Conservation (phyloP, 2,113 vertebrate genomes). For the Leptosomus discolor region DNA sequence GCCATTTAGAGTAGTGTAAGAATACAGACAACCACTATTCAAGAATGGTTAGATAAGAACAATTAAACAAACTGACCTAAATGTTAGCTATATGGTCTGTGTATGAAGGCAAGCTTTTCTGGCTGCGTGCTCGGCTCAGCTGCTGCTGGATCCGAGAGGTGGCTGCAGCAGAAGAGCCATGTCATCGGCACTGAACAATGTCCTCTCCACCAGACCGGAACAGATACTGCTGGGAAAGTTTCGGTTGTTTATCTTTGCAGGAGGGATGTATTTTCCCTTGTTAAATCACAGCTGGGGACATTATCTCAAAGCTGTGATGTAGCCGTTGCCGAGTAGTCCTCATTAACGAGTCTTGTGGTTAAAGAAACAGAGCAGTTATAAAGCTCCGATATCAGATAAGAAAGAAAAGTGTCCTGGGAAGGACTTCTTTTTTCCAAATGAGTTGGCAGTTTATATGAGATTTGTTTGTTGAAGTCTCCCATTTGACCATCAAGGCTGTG, state of each 20-base stretch:
- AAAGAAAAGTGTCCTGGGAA: not conserved
- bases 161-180: not conserved
- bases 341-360: not conserved
- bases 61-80: not conserved
- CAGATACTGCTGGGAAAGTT: not conserved
- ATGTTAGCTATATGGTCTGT: not conserved
- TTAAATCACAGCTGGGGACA: slow-evolving; percentile 21
- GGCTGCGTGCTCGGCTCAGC: not conserved
- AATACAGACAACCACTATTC: not conserved
- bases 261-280: not conserved
- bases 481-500: not conserved
- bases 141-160: not conserved
- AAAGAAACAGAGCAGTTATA: not conserved
- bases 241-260: slow-evolving; percentile 17
- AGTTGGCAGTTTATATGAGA: not conserved
- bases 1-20: not conserved
- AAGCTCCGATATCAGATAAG: slow-evolving; percentile 3
- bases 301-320: not conserved
- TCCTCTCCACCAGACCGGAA: not conserved
- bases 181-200: not conserved
- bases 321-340: not conserved
- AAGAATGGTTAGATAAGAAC: not conserved
- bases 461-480: not conserved
- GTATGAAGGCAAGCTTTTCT: not conserved
- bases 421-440: not conserved